Evolutionary conservation across 2,888 invertebrate genomes (phyloP), one percentile per base, ranked within the genome.

Genomic region (Lasioglossum villosulum): DNA sequence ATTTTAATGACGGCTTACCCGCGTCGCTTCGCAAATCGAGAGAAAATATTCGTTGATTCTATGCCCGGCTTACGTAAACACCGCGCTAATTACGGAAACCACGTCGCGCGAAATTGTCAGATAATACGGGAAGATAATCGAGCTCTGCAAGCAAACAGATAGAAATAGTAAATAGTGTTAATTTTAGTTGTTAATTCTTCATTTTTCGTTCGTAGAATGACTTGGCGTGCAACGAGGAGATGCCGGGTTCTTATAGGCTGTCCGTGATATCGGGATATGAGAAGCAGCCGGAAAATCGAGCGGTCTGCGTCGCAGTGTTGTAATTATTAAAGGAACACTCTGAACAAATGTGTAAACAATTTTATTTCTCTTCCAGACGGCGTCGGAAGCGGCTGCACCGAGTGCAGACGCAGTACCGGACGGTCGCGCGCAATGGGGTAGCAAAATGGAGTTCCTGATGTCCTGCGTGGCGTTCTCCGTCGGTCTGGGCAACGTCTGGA

Each of bases 401-500:
- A 30, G 6, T 30, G 30, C 63, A 16, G 27, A 63, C 0, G 63
- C 56, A 1, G 34, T 27, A 0, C 37, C n/a, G 14, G n/a, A 72
- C 0, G 78, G 66, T 6, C 83, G 93, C 74, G 95, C 94, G 3
- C 95, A 95, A 90, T 97, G 97, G 97, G 95, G 95, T 30, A 96
- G 95, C 86, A 96, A 96, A 45, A 92, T 96, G 3, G 96, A 97
- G 92, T 97, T 97, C 90, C 94, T 97, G 1, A 96, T 97, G 95
- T 97, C 97, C n/a, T 96, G 96, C 88, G 96, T 96, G 19, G 96
- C 96, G 27, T 96, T 97, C 96, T 96, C 97, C 0, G 97, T 97
- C 3, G 97, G 97, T 0, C 94, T 97, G 56, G 97, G 97, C 63
- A 97, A 97, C 90, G 96, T 97, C 39, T 97, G 97, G 97, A 95